Evolutionary conservation across 2,113 vertebrate genomes (phyloP), one percentile per base, ranked within the genome.

Genomic region (Helogale parvula): DNA sequence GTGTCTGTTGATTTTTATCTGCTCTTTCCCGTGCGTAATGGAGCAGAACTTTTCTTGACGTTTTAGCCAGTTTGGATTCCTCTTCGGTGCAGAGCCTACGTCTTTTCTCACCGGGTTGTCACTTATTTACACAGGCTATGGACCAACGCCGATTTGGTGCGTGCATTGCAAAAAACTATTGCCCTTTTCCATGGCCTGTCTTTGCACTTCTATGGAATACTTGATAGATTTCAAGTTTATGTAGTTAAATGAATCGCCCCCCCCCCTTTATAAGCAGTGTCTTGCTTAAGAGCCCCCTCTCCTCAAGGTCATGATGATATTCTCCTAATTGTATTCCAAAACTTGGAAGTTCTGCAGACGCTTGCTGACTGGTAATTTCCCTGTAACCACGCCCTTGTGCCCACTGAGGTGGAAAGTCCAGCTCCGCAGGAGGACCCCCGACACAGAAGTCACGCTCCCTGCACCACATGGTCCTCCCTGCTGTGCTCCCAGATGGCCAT

Each of bases 161-260:
- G 1, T 1, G 38, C 14, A 5, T 3, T 4, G 31, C 17, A 0
- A 4, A 5, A 11, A 17, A 66, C 7, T 1, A 3, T 29, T 15
- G 14, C 31, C 52, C 19, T 4, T 17, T 6, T 68, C 80, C 1
- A 0, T 1, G 63, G 10, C 13, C 41, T 27, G 35, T 7, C 41
- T 38, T 50, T 17, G 12, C 33, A 23, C 27, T 71, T 33, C 6
- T 25, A 11, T 3, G 25, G 29, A 5, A 2, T n/a, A 35, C 54
- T 25, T 50, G n/a, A 60, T 31, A 8, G n/a, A 6, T 60, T 17
- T 10, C 19, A 29, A 5, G 1, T 35, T 38, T n/a, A 8, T 3
- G 35, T 47, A 17, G 15, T 50, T 45, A n/a, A 33, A 60, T 21
- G 15, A 1, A 12, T 17, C 1, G 23, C 4, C 2, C 41, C 33